phyloP scores from a whole-genome alignment of 2,113 vertebrate genomes.

The Phycodurus eques region DNA sequence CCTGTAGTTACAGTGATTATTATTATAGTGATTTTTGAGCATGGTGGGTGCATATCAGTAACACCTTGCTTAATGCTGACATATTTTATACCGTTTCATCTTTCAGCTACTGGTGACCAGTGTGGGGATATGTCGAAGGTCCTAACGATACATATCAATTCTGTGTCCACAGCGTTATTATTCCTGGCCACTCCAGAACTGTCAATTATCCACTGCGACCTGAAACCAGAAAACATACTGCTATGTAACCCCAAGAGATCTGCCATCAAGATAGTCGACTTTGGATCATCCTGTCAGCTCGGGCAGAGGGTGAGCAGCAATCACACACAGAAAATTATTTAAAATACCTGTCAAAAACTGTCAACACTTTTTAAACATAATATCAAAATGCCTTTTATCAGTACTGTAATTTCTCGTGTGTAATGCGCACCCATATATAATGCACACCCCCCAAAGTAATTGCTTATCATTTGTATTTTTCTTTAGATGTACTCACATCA shows the following conservation, averaged over 20 bases:
- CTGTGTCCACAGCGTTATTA: constrained; percentile 75
- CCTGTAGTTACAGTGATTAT: too few relatives aligned
- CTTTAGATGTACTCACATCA: neutral
- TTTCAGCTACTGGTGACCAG: neutral
- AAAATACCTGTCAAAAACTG: neutral
- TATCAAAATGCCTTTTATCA: neutral
- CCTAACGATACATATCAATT: neutral
- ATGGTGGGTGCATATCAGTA: too few relatives aligned
- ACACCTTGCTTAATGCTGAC: too few relatives aligned
- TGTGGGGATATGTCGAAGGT: neutral
- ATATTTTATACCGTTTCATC: too few relatives aligned
- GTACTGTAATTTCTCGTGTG: too few relatives aligned
- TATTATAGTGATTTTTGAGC: too few relatives aligned
- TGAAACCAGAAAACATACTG: constrained; percentile 94
- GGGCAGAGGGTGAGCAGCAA: constrained; percentile 83
- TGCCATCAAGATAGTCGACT: constrained; percentile 94
- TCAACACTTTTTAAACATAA: neutral
- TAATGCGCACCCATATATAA: too few relatives aligned
- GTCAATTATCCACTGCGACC: constrained; percentile 96
- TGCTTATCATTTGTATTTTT: neutral
- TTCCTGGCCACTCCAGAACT: constrained; percentile 93
- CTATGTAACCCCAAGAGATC: constrained; percentile 94
- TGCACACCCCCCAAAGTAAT: too few relatives aligned
- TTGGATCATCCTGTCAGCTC: constrained; percentile 91
- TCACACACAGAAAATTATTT: neutral